Evolutionary conservation across 2,888 invertebrate genomes (phyloP).

Genomic region (Sarcophaga subvicina): DNA sequence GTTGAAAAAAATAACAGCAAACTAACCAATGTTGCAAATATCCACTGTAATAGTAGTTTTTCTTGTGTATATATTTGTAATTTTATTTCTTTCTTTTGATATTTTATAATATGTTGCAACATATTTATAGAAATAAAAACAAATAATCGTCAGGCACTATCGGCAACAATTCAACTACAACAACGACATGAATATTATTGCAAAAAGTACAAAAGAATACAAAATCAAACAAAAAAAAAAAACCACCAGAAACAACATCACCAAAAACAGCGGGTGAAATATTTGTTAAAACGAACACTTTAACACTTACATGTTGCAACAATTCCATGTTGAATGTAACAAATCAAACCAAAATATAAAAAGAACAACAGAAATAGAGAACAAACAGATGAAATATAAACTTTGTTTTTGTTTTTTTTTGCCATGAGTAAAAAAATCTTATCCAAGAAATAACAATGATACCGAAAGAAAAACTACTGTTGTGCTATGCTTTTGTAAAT

Average conservation of each 20-base stretch:
- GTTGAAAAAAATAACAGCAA: not conserved
- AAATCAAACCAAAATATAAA: conserved; percentile 3
- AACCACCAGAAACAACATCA: conserved; percentile 52
- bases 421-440: not conserved
- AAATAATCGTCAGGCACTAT: conserved; percentile 63
- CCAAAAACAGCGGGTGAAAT: conserved; percentile 69
- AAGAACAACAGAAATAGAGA: not conserved
- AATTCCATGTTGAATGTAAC: conserved; percentile 17
- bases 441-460: conserved; percentile 28
- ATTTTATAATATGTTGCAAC: conserved; percentile 66
- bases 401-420: not conserved
- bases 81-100: conserved; percentile 9
- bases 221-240: conserved; percentile 12
- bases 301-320: conserved; percentile 58
- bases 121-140: conserved; percentile 62
- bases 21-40: conserved; percentile 28
- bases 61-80: conserved; percentile 23
- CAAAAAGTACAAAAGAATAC: not conserved
- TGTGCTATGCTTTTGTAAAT: conserved; percentile 46
- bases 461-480: conserved; percentile 23
- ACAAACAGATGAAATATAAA: conserved; percentile 32
- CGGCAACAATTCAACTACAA: conserved; percentile 56
- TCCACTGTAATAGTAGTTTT: conserved; percentile 44
- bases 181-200: conserved; percentile 49
- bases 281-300: conserved; percentile 67